These are phyloP conservation scores for Cnemophilus loriae DNA, from an alignment of 2,113 vertebrate species.

Conservation along the genomic window DNA sequence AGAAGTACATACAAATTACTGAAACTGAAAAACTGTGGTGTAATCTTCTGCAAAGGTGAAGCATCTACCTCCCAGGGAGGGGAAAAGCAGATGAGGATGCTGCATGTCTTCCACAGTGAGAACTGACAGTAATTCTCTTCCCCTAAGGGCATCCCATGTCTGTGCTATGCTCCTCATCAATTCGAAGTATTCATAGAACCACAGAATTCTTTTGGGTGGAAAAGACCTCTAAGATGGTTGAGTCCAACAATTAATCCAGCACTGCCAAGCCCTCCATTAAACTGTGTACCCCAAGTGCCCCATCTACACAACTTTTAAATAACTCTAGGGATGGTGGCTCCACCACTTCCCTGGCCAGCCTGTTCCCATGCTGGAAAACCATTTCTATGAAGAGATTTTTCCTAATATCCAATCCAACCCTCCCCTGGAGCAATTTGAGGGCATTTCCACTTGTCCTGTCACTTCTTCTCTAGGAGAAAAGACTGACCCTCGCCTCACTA, in stretches of 20 bases:
- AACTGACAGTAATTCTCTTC: neutral
- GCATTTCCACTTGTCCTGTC: neutral
- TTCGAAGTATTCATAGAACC: neutral
- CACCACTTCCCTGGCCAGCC: neutral
- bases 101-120: fast-evolving
- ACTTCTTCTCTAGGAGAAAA: neutral
- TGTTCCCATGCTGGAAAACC: neutral
- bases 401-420: neutral
- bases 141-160: neutral
- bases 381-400: neutral
- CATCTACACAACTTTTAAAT: neutral
- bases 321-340: neutral
- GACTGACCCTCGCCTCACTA: neutral
- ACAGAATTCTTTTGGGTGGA: neutral
- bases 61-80: neutral
- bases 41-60: neutral
- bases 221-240: neutral
- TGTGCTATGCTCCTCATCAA: fast-evolving
- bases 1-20: neutral
- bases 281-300: neutral
- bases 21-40: neutral
- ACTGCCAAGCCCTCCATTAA: neutral
- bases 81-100: neutral
- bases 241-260: neutral
- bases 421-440: neutral